A percentile compares a stretch with the other conserved stretches of the same genome.
These are phyloP conservation scores for Clunio marinus DNA, from an alignment of 2,888 invertebrate species.

Conservation along the genomic window DNA sequence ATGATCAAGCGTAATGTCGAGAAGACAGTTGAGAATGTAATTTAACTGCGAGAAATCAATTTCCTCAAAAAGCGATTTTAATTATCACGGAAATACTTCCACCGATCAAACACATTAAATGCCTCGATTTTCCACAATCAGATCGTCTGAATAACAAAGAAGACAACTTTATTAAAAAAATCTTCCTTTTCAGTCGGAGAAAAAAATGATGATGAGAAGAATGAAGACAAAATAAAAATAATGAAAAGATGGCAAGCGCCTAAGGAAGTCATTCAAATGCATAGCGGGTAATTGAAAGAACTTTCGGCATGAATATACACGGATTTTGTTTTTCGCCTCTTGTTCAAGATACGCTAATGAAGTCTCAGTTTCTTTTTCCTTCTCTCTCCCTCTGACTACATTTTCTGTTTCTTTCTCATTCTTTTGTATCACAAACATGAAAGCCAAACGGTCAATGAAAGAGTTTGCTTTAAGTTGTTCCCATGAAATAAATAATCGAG, in stretches of 20 bases:
- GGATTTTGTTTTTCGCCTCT: too few species aligned
- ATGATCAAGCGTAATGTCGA: too few species aligned
- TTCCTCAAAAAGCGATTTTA: too few species aligned
- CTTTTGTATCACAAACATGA: neutral
- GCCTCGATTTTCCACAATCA: too few species aligned
- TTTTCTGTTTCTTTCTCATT: neutral
- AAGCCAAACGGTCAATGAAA: too few species aligned
- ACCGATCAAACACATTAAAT: too few species aligned
- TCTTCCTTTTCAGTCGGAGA: neutral
- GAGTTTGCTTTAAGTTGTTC: neutral
- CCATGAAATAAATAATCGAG: constrained; percentile 8
- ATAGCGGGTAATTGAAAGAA: constrained; percentile 21
- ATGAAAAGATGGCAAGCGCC: constrained; percentile 11
- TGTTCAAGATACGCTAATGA: too few species aligned
- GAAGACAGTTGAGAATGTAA: too few species aligned
- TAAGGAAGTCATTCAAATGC: constrained; percentile 25
- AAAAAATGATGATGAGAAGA: neutral
- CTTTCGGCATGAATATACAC: constrained; percentile 5
- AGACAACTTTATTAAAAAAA: constrained; percentile 13
- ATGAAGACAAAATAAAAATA: too few species aligned
- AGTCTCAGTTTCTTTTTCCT: neutral
- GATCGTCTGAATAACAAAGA: neutral
- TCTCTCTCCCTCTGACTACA: too few species aligned
- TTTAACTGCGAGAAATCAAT: too few species aligned
- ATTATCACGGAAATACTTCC: too few species aligned